phyloP scores from a whole-genome alignment of 2,113 vertebrate species.

The Oncorhynchus kisutch region DNA sequence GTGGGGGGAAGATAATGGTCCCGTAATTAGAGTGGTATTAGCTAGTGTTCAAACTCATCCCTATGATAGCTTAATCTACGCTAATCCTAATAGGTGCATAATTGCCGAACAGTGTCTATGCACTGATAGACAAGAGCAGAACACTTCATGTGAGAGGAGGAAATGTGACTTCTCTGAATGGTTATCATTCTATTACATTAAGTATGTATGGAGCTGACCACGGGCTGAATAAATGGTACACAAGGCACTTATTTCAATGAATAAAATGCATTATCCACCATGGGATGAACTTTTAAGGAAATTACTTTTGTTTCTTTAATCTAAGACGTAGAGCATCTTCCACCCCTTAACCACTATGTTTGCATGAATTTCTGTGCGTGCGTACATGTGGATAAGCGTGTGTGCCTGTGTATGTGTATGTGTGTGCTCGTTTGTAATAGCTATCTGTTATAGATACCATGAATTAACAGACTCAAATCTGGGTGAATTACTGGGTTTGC shows the following conservation, averaged over 20 bases:
- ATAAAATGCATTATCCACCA: too few species aligned
- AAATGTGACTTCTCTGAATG: not conserved
- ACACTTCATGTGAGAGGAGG: constrained; percentile 3
- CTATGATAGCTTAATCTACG: constrained; percentile 41
- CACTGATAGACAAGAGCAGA: constrained; percentile 15
- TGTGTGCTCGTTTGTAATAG: constrained; percentile 43
- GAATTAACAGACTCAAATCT: constrained; percentile 66
- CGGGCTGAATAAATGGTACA: not conserved
- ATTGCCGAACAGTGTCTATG: constrained; percentile 38
- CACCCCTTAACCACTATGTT: constrained; percentile 4
- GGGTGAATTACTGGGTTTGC: constrained; percentile 69
- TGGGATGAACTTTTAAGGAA: too few species aligned
- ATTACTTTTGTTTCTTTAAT: too few species aligned
- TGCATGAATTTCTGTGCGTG: constrained; percentile 14
- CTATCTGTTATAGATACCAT: constrained; percentile 62
- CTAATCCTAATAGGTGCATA: constrained; percentile 52
- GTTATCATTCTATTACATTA: not conserved
- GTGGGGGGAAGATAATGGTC: constrained; percentile 35
- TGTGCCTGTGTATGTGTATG: constrained; percentile 16
- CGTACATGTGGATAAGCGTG: constrained; percentile 31
- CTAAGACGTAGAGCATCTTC: not conserved
- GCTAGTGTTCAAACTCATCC: constrained; percentile 34
- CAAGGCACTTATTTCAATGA: too few species aligned
- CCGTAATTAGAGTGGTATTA: constrained; percentile 49
- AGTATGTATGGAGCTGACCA: not conserved